These are phyloP conservation scores for Psittacula echo DNA, from an alignment of 2,797 vertebrate species.

Conservation along the genomic window DNA sequence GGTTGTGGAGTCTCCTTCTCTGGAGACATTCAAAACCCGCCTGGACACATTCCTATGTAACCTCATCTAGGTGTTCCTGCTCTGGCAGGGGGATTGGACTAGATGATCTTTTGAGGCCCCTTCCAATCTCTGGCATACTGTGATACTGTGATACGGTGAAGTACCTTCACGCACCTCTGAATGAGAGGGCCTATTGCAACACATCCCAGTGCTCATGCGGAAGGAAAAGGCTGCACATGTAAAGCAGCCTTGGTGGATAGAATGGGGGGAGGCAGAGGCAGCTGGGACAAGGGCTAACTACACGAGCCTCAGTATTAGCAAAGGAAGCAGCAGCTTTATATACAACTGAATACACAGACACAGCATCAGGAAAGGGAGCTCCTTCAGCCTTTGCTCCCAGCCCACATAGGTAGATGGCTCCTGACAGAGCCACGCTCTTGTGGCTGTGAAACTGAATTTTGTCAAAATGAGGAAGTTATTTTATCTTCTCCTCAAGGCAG, in stretches of 20 bases:
- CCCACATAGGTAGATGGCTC: not conserved
- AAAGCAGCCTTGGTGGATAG: not conserved
- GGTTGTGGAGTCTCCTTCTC: too few relatives aligned
- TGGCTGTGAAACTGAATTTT: not conserved
- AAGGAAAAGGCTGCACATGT: not conserved
- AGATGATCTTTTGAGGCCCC: too few relatives aligned
- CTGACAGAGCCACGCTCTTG: not conserved
- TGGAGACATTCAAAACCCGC: too few relatives aligned
- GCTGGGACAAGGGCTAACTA: not conserved
- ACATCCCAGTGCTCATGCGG: not conserved
- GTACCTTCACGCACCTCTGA: not conserved
- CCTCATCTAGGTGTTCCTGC: too few relatives aligned
- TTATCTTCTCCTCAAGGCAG: not conserved
- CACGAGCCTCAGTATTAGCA: rapidly evolving
- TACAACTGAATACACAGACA: not conserved
- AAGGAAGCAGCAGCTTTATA: not conserved
- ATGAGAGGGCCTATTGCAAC: not conserved
- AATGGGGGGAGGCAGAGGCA: not conserved
- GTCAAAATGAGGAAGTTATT: not conserved
- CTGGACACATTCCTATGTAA: too few relatives aligned
- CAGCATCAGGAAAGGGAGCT: not conserved
- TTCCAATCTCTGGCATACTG: too few relatives aligned
- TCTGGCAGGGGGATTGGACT: too few relatives aligned
- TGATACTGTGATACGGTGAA: too few relatives aligned
- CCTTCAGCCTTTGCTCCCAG: not conserved